Percentiles rank a stretch among this genome's conserved stretches.
These are phyloP conservation scores for Tetragonisca angustula DNA, from an alignment of 2,888 invertebrate genomes.

Conservation along the genomic window DNA sequence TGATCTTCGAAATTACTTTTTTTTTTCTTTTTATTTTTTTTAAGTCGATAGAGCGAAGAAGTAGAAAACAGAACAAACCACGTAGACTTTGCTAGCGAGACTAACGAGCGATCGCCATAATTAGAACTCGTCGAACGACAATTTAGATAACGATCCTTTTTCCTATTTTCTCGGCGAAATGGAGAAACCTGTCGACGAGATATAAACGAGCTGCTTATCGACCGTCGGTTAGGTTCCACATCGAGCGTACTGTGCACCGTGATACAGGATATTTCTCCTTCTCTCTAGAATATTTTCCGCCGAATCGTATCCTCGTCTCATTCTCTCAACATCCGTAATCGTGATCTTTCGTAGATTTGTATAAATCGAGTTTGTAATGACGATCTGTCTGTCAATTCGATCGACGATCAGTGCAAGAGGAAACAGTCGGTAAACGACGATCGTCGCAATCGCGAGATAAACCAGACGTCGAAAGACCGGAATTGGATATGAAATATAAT, in stretches of 20 bases:
- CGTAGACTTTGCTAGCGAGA: conserved; percentile 18
- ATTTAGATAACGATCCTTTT: not conserved
- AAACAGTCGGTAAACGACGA: not conserved
- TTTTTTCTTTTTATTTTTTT: not conserved
- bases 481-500: conserved; percentile 4
- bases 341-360: conserved; percentile 41
- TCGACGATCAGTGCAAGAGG: not conserved
- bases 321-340: conserved; percentile 20
- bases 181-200: not conserved
- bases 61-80: not conserved
- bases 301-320: conserved; percentile 49
- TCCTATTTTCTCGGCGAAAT: not conserved
- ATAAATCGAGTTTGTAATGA: conserved; percentile 55
- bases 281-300: not conserved
- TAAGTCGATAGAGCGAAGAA: not conserved
- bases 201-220: not conserved
- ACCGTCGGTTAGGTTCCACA: conserved; percentile 8
- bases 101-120: not conserved
- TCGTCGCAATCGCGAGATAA: not conserved
- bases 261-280: conserved; percentile 46
- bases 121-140: not conserved
- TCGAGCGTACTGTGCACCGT: conserved; percentile 15
- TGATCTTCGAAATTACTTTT: not conserved
- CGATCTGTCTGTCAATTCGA: not conserved
- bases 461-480: not conserved